Evolutionary conservation across 2,888 invertebrate species (phyloP).

Genomic region (Pseudococcus jackbeardsleyi): DNA sequence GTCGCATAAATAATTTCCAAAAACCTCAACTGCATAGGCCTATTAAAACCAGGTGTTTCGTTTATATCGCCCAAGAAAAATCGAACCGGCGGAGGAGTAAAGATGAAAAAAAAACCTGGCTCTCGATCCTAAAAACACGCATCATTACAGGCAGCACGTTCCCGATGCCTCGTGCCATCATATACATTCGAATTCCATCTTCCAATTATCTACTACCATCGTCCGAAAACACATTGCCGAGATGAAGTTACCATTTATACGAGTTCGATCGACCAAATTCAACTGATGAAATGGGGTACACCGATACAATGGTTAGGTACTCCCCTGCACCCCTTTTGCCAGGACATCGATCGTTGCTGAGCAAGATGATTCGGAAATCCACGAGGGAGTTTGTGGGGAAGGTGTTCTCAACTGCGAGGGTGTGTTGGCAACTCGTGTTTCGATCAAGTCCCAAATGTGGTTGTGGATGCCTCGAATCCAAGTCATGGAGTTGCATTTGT

Average conservation of each 20-base stretch:
- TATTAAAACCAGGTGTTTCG: slow-evolving; percentile 39
- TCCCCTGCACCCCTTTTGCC: neutral
- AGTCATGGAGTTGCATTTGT: neutral
- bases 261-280: neutral
- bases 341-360: neutral
- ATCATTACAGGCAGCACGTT: slow-evolving; percentile 16
- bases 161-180: slow-evolving; percentile 16
- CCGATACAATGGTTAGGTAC: neutral
- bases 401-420: neutral
- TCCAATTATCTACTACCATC: neutral
- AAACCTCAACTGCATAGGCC: slow-evolving; percentile 23
- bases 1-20: slow-evolving; percentile 33
- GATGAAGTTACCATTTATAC: neutral
- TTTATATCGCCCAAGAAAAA: neutral
- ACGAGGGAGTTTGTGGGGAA: neutral
- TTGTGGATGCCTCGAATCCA: neutral
- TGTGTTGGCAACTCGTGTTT: neutral
- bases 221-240: neutral
- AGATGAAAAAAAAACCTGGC: neutral
- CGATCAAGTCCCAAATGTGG: neutral
- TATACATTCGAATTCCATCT: neutral
- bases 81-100: neutral
- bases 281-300: too few species aligned
- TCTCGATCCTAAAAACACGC: neutral
- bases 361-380: neutral